phyloP scores from a whole-genome alignment of 2,797 vertebrate species.

The Acanthopagrus latus region DNA sequence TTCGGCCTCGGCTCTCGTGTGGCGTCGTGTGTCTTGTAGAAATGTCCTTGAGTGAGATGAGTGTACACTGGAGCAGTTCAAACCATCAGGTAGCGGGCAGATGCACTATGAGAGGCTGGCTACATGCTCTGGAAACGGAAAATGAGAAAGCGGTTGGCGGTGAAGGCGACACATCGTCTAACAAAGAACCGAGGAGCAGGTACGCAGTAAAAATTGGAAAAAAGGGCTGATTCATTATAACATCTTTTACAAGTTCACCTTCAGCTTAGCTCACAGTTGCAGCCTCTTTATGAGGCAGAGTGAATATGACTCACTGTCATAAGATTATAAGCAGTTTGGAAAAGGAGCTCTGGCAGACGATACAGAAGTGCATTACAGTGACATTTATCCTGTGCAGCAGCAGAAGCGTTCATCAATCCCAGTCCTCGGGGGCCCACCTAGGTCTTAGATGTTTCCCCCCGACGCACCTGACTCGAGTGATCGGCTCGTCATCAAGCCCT shows the following conservation, averaged over 20 bases:
- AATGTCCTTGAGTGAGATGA: conserved; percentile 26
- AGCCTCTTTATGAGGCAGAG: neutral
- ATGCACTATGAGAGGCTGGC: too few relatives aligned
- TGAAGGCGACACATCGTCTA: neutral
- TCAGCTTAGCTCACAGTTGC: neutral
- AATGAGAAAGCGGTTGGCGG: neutral
- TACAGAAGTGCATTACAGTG: neutral
- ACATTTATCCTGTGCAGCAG: too few relatives aligned
- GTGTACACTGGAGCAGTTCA: neutral
- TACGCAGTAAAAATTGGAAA: neutral
- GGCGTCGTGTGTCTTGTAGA: conserved; percentile 10
- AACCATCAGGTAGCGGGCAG: too few relatives aligned
- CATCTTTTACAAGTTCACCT: too few relatives aligned
- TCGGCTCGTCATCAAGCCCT: too few relatives aligned
- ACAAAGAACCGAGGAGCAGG: neutral
- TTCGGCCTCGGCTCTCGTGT: conserved; percentile 6
- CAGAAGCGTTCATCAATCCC: too few relatives aligned
- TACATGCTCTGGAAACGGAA: neutral
- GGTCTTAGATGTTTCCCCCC: too few relatives aligned
- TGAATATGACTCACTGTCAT: neutral
- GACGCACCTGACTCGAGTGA: too few relatives aligned
- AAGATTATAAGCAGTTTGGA: neutral
- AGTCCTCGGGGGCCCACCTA: too few relatives aligned
- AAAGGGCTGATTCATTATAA: too few relatives aligned
- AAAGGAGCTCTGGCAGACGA: neutral